Evolutionary conservation across 2,888 invertebrate genomes (phyloP).

Genomic region (Phytoseiulus persimilis): DNA sequence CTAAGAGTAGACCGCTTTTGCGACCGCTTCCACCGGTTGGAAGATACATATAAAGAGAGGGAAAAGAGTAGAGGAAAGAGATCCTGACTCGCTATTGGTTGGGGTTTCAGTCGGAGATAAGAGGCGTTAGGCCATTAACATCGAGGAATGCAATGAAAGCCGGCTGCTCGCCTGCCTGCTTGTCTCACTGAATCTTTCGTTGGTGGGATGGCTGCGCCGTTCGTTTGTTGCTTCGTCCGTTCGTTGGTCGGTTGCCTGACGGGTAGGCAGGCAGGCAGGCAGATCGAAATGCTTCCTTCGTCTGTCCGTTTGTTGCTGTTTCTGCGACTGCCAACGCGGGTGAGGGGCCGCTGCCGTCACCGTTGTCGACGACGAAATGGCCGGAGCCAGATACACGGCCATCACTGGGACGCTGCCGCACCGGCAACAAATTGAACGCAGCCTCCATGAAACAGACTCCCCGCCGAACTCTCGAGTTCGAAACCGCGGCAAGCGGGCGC

Average conservation of each 20-base stretch:
- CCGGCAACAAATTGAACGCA: not conserved
- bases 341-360: not conserved
- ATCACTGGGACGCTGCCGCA: not conserved
- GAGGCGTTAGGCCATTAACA: not conserved
- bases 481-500: too few species aligned
- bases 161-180: not conserved
- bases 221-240: not conserved
- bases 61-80: not conserved
- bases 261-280: not conserved
- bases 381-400: not conserved
- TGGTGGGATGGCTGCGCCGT: not conserved
- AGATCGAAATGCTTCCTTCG: not conserved
- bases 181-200: not conserved
- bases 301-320: slow-evolving; percentile 5
- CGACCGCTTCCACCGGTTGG: not conserved
- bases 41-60: not conserved
- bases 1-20: not conserved
- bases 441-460: not conserved
- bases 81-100: not conserved
- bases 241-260: not conserved
- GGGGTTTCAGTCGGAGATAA: not conserved
- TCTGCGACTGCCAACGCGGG: not conserved
- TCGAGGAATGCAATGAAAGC: not conserved
- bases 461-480: too few species aligned
- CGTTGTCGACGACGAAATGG: not conserved